Evolutionary conservation across 2,888 invertebrate species (phyloP).

Genomic region (Syrphus vitripennis): DNA sequence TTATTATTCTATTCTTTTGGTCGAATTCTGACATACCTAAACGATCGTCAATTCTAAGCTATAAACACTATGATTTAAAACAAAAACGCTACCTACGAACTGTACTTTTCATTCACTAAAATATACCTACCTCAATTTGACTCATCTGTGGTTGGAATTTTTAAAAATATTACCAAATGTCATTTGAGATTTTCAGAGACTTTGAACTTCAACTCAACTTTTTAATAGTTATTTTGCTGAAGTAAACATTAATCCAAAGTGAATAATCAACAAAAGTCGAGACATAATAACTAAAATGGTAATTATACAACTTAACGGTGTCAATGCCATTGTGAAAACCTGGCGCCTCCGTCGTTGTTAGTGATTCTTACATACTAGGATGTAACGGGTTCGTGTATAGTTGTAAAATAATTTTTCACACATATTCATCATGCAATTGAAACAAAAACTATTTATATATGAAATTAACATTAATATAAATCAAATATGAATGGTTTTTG

Average conservation of each 20-base stretch:
- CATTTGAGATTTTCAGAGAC: background rate
- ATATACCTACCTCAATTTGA: background rate
- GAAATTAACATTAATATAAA: background rate
- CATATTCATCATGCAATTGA: background rate
- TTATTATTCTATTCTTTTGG: no score
- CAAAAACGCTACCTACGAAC: no score
- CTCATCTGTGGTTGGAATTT: background rate
- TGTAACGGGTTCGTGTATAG: background rate
- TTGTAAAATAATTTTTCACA: background rate
- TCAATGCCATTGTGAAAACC: background rate
- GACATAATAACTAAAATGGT: background rate
- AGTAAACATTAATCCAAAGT: background rate
- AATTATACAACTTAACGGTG: background rate
- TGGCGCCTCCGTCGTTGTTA: background rate
- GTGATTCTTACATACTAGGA: background rate
- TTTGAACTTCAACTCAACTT: background rate
- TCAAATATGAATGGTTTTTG: background rate
- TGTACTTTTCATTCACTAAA: background rate
- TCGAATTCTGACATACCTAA: no score
- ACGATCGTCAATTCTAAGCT: no score
- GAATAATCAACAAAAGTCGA: background rate
- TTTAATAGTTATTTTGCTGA: background rate
- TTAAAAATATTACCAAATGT: background rate
- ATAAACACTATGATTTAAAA: no score
- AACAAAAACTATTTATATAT: background rate